Conservation (phyloP, 2,797 vertebrate genomes). For the Sebastolobus altivelis region DNA sequence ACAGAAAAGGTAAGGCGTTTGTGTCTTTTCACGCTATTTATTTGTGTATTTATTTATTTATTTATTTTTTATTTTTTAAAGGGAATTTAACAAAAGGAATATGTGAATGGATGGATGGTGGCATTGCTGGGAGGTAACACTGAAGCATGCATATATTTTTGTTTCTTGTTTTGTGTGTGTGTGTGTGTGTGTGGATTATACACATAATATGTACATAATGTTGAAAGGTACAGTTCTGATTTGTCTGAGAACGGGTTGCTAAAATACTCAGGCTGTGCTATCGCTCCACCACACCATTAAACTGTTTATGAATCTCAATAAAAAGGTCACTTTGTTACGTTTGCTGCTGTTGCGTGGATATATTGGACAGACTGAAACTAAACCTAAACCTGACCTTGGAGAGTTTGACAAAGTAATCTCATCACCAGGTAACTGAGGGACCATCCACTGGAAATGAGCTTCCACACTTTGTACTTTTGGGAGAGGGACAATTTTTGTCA, state of each 20-base stretch:
- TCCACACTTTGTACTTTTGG: neutral
- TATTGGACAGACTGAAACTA: neutral
- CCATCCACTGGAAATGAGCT: neutral
- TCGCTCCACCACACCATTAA: conserved; percentile 86
- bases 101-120: conserved; percentile 17
- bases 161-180: conserved; percentile 31
- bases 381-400: too few relatives aligned
- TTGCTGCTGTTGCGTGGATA: conserved; percentile 21
- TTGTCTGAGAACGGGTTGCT: conserved; percentile 85
- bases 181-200: conserved; percentile 34
- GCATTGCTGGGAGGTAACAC: conserved; percentile 21
- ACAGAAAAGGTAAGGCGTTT: conserved; percentile 23
- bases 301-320: conserved; percentile 93
- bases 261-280: conserved; percentile 89
- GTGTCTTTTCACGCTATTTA: conserved; percentile 40
- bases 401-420: too few relatives aligned
- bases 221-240: conserved; percentile 68
- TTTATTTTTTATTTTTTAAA: conserved; percentile 11
- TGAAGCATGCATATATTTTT: conserved; percentile 49
- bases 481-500: neutral
- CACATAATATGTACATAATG: conserved; percentile 47
- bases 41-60: conserved; percentile 32
- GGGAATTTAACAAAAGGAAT: conserved; percentile 10
- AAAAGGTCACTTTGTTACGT: conserved; percentile 89
- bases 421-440: neutral